Base-by-base conservation (phyloP, 2,797 vertebrate genomes). In the Thalassophryne amazonica region DNA sequence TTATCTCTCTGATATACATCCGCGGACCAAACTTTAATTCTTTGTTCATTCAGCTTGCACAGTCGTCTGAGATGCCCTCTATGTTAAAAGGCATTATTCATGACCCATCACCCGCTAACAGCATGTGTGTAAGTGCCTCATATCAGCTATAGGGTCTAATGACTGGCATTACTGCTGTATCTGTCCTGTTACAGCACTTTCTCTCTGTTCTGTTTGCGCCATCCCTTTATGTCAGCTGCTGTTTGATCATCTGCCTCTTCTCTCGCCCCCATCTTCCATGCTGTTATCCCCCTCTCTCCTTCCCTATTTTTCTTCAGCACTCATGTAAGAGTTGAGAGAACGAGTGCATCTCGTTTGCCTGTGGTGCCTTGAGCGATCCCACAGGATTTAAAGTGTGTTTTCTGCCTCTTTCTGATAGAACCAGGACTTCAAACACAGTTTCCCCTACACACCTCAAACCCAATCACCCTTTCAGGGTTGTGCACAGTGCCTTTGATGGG, bases 341-440 rank as follows among this genome's bases (percentile, higher is more conserved):
- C 55, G 78, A 83, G 76, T 80, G 80, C 77, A 86, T 85, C 78
- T 80, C 73, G 85, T 56, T 87, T 49, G 85, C 88, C 88, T 76
- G 81, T 89, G 84, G 86, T 81, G 75, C 69, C 70, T 88, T 73
- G n/a, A 74, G 72, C 75, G 81, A 84, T 89, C 88, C 86, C 87
- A 68, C 58, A 56, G 84, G 85, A 90, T 83, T 80, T 81, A 77
- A 84, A 88, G 81, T 84, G 74, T 81, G 77, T 84, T 46, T 83
- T 81, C 83, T 81, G 69, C 79, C 65, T 84, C 76, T 85, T 84
- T 84, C 63, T 80, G 83, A 84, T 84, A 85, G 78, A 83, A 74
- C 72, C 75, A 89, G 75, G 80, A 86, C 86, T 89, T 89, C 86
- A 88, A 88, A 90, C 83, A 81, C 74, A 62, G 76, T 84, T n/a